These are phyloP conservation scores for Cryptocheilus praepositus DNA, from an alignment of 2,888 invertebrate genomes.

Conservation along the genomic window DNA sequence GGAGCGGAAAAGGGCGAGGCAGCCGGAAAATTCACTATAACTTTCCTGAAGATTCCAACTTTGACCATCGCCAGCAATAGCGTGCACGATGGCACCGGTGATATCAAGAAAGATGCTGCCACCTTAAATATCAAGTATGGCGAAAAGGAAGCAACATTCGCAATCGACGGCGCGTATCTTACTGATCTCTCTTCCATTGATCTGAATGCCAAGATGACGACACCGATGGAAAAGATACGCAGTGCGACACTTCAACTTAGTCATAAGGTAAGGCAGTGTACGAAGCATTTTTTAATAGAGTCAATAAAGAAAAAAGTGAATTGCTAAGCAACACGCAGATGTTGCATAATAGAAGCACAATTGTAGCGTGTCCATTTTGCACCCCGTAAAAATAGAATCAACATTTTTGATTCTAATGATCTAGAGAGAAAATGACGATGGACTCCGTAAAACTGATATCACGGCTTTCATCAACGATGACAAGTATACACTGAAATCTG, in stretches of 20 bases:
- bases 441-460: constrained; percentile 68
- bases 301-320: too few species aligned
- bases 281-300: not conserved
- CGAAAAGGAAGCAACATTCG: constrained; percentile 54
- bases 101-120: constrained; percentile 50
- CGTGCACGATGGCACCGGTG: constrained; percentile 73
- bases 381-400: too few species aligned
- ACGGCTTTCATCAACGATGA: constrained; percentile 78
- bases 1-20: constrained; percentile 72
- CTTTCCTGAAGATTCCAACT: constrained; percentile 76
- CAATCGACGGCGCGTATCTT: constrained; percentile 45
- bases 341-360: too few species aligned
- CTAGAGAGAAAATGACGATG: constrained; percentile 59
- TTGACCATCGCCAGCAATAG: constrained; percentile 75
- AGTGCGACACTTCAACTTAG: constrained; percentile 63
- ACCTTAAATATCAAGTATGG: constrained; percentile 56
- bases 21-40: constrained; percentile 72
- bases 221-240: constrained; percentile 42
- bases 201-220: constrained; percentile 57
- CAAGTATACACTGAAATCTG: constrained; percentile 78
- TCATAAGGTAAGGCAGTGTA: constrained; percentile 70
- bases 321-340: too few species aligned
- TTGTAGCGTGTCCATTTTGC: too few species aligned
- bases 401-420: constrained; percentile 4
- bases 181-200: constrained; percentile 53